Percentiles rank a stretch among this genome's conserved stretches.
These are phyloP conservation scores for Hippocampus kuda DNA, from an alignment of 2,797 vertebrate genomes.

Conservation along the genomic window DNA sequence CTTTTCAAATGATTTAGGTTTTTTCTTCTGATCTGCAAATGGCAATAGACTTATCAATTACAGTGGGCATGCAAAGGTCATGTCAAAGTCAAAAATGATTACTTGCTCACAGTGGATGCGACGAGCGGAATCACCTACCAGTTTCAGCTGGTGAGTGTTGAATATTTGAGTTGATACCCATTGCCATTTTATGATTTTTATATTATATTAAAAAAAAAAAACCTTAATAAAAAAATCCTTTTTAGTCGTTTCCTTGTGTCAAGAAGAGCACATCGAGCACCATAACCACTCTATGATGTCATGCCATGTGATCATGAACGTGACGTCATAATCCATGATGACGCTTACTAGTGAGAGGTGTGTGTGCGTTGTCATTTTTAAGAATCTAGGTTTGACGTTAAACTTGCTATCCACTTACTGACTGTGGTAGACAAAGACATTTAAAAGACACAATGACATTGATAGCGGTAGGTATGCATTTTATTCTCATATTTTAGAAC, in stretches of 20 bases:
- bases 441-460: background rate
- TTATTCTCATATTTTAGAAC: background rate
- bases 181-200: background rate
- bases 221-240: background rate
- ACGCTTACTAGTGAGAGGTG: background rate
- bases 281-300: slow-evolving; percentile 5
- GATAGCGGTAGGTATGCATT: background rate
- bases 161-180: slow-evolving; percentile 4
- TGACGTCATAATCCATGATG: background rate
- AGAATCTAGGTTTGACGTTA: background rate
- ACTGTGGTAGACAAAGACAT: background rate
- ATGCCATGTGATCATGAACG: slow-evolving; percentile 1
- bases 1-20: background rate
- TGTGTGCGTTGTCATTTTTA: background rate
- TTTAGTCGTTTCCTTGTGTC: background rate
- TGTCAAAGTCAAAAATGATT: background rate
- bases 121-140: background rate
- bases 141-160: background rate
- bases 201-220: background rate
- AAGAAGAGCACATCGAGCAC: background rate
- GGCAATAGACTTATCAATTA: background rate
- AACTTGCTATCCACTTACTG: background rate
- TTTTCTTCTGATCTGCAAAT: slow-evolving; percentile 6
- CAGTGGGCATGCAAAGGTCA: background rate
- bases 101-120: no score